phyloP scores from a whole-genome alignment of 2,113 vertebrate species.

The Sakesphorus luctuosus region DNA sequence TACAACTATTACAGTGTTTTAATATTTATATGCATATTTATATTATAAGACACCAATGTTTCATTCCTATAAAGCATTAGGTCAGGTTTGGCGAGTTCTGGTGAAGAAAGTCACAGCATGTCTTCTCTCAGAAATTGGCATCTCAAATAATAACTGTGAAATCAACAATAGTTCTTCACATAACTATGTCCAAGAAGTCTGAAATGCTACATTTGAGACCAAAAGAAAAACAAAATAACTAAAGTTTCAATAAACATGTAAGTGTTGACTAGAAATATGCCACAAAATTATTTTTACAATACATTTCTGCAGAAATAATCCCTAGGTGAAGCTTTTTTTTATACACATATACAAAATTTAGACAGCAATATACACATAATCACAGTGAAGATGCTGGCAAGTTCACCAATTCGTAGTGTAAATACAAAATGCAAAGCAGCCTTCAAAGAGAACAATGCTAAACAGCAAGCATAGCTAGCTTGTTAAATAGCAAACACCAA shows the following conservation, averaged over 20 bases:
- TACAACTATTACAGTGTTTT: slow-evolving; percentile 33
- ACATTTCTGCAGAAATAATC: slow-evolving; percentile 82
- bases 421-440: slow-evolving; percentile 87
- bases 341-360: slow-evolving; percentile 89
- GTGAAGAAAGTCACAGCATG: slow-evolving; percentile 45
- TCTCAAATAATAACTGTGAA: slow-evolving; percentile 64
- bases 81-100: slow-evolving; percentile 59
- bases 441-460: slow-evolving; percentile 83
- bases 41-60: slow-evolving; percentile 49
- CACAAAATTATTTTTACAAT: slow-evolving; percentile 83
- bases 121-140: slow-evolving; percentile 65
- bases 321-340: slow-evolving; percentile 83
- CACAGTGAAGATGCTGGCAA: slow-evolving; percentile 91
- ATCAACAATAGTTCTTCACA: slow-evolving; percentile 52
- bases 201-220: slow-evolving; percentile 78
- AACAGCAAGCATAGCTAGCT: slow-evolving; percentile 80
- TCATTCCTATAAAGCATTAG: slow-evolving; percentile 54
- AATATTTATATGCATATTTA: slow-evolving; percentile 43
- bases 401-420: slow-evolving; percentile 84
- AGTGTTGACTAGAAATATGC: slow-evolving; percentile 78
- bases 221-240: slow-evolving; percentile 66
- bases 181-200: slow-evolving; percentile 24
- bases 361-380: slow-evolving; percentile 93
- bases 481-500: slow-evolving; percentile 81
- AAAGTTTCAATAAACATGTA: slow-evolving; percentile 58